Evolutionary conservation across 2,888 invertebrate genomes (phyloP), one percentile per base, ranked within the genome.

Genomic region (Thereva unica): DNA sequence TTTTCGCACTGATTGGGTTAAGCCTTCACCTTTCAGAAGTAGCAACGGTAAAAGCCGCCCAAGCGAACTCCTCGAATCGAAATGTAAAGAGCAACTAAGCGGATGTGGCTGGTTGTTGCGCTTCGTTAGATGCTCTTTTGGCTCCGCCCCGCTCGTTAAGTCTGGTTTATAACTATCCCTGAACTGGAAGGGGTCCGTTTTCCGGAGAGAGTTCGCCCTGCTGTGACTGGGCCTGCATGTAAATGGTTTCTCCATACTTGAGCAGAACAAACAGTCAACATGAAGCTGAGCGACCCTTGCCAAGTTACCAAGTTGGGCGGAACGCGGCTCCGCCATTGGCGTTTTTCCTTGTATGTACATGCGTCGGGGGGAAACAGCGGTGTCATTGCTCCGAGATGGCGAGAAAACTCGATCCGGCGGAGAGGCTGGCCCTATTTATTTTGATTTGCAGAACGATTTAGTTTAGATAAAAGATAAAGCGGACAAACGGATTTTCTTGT

Each of bases 41-140:
- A 54, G 54, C 66, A 63, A 67, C 68, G 50, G 64, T 67, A 56
- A 61, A 63, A 68, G 68, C 74, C 72, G 69, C 70, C 70, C 70
- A 59, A 47, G 67, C 69, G 75, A 75, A 76, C 76, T 76, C 74
- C 72, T 72, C 75, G 75, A 77, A 75, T 76, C 73, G 76, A 75
- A 74, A 74, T 76, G 75, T 74, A 73, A 74, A 74, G 74, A 75
- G 72, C 71, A 75, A 75, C 76, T 76, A 74, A 73, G 71, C 72
- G 9, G 49, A 57, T 37, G 10, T 49, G 23, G 42, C 44, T n/a
- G 44, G 64, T 10, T 57, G 49, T 53, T 41, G 54, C 56, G 66
- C 56, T 49, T 47, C 67, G 52, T 37, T 35, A 45, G 47, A 4
- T 49, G 5, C 5, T 40, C 37, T 44, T 35, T 4, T 44, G 9